Conservation (phyloP, 1,140 invertebrate species). For the silkworm (Bombyx mori) region DNA sequence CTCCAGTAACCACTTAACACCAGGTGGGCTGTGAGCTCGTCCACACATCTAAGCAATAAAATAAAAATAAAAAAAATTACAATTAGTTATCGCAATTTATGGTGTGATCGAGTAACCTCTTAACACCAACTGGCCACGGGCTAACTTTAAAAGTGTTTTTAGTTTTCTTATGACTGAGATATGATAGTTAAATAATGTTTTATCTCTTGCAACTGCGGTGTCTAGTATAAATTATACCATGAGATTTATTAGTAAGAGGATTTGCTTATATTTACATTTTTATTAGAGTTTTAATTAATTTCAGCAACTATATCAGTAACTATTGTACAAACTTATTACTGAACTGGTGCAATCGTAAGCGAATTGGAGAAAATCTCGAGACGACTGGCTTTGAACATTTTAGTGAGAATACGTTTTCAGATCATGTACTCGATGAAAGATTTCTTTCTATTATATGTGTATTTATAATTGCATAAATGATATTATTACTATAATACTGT, state of each 20-base stretch:
- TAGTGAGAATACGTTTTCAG: constrained; percentile 9
- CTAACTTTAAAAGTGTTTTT: background rate
- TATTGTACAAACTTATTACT: background rate
- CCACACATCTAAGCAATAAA: too few species aligned
- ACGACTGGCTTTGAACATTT: constrained; percentile 5
- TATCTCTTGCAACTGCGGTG: background rate
- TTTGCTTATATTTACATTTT: background rate
- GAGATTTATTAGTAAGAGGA: background rate
- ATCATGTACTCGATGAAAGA: background rate
- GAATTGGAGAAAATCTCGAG: constrained; percentile 9
- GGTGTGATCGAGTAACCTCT: background rate
- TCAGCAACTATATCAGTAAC: too few species aligned
- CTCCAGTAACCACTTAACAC: too few species aligned
- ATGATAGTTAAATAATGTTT: background rate
- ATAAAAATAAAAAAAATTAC: background rate
- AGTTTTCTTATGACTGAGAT: background rate
- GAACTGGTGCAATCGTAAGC: constrained; percentile 15
- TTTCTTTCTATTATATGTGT: background rate
- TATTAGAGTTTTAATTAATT: background rate
- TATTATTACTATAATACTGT: background rate
- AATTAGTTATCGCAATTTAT: background rate
- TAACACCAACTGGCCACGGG: too few species aligned
- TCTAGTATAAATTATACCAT: background rate
- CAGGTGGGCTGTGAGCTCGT: too few species aligned
- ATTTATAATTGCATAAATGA: background rate